A percentile compares a stretch with the other conserved stretches of the same genome.
Evolutionary conservation across 2,113 vertebrate genomes (phyloP).

Genomic region (Tragelaphus imberbis): DNA sequence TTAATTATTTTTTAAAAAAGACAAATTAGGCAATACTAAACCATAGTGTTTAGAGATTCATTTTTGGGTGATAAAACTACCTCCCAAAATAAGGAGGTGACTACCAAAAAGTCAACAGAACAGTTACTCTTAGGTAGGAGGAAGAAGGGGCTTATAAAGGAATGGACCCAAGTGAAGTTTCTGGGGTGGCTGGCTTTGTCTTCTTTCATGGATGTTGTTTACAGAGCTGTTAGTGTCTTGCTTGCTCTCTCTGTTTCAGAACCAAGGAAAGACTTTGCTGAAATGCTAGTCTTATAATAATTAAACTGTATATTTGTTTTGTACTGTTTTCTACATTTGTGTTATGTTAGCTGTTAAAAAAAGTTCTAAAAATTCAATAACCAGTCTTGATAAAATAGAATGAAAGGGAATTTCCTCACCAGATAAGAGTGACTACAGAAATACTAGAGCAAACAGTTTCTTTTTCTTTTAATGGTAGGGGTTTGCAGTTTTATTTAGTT

Average conservation of each 20-base stretch:
- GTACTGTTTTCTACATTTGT: not conserved
- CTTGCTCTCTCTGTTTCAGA: not conserved
- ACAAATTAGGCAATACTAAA: not conserved
- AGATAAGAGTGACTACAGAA: slow-evolving; percentile 20
- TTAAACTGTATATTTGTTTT: not conserved
- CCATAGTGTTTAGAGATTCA: not conserved
- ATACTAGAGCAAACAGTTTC: not conserved
- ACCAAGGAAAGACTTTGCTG: not conserved
- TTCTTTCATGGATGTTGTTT: not conserved
- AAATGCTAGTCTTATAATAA: not conserved
- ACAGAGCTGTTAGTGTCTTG: not conserved
- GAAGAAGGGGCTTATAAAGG: not conserved
- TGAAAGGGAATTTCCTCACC: not conserved
- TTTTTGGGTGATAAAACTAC: not conserved
- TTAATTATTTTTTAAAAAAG: not conserved
- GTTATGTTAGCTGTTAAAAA: slow-evolving; percentile 20
- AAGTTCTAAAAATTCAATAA: not conserved
- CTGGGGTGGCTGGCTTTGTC: not conserved
- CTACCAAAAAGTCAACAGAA: not conserved
- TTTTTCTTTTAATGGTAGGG: not conserved
- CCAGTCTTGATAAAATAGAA: not conserved
- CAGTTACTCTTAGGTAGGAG: not conserved
- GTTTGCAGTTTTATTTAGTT: not conserved
- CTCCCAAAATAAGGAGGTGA: not conserved
- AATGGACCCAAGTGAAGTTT: not conserved